These are phyloP conservation scores for Anomalospiza imberbis DNA, from an alignment of 2,797 vertebrate species.

Conservation along the genomic window DNA sequence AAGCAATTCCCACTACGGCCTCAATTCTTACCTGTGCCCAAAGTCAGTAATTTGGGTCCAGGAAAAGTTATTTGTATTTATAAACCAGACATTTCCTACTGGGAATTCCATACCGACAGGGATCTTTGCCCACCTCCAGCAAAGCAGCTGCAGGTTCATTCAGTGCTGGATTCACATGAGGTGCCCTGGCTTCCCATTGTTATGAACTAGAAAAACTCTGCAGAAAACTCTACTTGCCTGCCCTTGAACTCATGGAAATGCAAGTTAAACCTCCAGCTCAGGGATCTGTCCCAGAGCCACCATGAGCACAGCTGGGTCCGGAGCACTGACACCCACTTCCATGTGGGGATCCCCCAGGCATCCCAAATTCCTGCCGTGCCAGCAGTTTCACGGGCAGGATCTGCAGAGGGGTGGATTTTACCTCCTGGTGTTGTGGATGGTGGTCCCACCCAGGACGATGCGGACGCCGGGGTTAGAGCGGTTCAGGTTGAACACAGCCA, in stretches of 20 bases:
- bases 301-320: accelerated
- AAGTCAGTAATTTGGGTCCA: neutral
- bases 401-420: neutral
- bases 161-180: neutral
- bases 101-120: neutral
- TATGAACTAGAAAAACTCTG: neutral
- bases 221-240: neutral
- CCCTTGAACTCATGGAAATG: neutral
- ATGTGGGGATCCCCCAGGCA: neutral
- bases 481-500: slow-evolving; percentile 91
- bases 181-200: neutral
- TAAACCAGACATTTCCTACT: neutral
- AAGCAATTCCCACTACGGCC: neutral
- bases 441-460: slow-evolving; percentile 89
- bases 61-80: neutral
- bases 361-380: neutral
- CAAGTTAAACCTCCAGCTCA: neutral
- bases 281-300: neutral
- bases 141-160: neutral
- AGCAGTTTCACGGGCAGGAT: accelerated
- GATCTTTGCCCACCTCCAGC: neutral
- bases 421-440: slow-evolving; percentile 93
- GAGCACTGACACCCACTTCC: neutral
- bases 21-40: neutral
- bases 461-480: slow-evolving; percentile 87